Conservation (phyloP, 2,797 vertebrate species). For the Catostomus latipinnis region DNA sequence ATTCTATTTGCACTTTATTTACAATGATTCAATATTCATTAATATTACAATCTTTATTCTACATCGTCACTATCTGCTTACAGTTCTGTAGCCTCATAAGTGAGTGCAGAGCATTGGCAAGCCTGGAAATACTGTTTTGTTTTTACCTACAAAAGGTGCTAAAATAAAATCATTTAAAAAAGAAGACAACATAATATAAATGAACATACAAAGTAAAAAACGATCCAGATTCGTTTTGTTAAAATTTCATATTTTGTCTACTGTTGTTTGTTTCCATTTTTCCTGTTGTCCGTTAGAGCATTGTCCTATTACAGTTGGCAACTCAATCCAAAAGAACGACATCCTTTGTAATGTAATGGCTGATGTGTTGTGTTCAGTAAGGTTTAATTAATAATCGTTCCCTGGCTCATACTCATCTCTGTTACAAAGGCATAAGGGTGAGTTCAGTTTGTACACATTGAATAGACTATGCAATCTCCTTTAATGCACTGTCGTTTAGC, state of each 20-base stretch:
- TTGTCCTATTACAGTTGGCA: conserved; percentile 68
- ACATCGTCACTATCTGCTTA: conserved; percentile 72
- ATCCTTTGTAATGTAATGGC: conserved; percentile 45
- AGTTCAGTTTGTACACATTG: conserved; percentile 62
- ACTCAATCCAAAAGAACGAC: conserved; percentile 59
- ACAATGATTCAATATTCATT: conserved; percentile 70
- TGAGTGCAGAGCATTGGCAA: conserved; percentile 55
- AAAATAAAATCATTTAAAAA: conserved; percentile 67
- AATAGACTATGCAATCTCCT: conserved; percentile 73
- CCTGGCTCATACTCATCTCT: conserved; percentile 29
- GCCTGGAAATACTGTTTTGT: conserved; percentile 48
- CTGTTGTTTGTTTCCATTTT: conserved; percentile 36
- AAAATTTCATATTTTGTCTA: conserved; percentile 54
- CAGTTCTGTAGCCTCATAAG: conserved; percentile 54
- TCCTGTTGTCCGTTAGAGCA: neutral
- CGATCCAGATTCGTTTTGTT: conserved; percentile 41
- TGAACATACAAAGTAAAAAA: conserved; percentile 54
- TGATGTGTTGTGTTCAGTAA: conserved; percentile 33
- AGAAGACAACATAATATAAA: conserved; percentile 54
- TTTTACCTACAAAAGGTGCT: conserved; percentile 68
- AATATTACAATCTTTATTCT: conserved; percentile 83
- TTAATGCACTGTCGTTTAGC: conserved; percentile 82
- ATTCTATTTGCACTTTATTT: conserved; percentile 77
- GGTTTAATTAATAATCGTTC: conserved; percentile 26
- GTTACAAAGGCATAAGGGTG: conserved; percentile 81